A percentile compares a stretch with the other conserved stretches of the same genome.
These are phyloP conservation scores for Halcyon leucocephala DNA, from an alignment of 2,797 vertebrate genomes.

Conservation along the genomic window DNA sequence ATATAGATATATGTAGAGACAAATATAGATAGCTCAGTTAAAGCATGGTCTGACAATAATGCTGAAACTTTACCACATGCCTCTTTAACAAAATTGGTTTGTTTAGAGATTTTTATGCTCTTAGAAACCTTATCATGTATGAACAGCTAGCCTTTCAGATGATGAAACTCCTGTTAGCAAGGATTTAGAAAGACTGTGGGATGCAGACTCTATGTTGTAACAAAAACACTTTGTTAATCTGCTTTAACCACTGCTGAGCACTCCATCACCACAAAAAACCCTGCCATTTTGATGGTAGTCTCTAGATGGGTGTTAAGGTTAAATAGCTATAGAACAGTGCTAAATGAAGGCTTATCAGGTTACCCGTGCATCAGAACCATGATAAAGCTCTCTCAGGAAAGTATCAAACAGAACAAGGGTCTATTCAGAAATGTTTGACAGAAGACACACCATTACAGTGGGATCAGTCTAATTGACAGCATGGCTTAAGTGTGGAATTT, in stretches of 20 bases:
- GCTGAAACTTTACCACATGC: background rate
- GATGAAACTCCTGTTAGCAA: background rate
- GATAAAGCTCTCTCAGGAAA: conserved; percentile 76
- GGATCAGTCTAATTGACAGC: conserved; percentile 69
- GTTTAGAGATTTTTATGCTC: background rate
- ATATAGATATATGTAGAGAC: background rate
- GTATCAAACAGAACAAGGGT: conserved; percentile 59
- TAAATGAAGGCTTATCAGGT: conserved; percentile 77
- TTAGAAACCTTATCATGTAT: conserved; percentile 22
- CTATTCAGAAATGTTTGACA: conserved; percentile 72
- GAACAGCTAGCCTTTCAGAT: conserved; percentile 19
- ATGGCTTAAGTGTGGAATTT: conserved; percentile 71
- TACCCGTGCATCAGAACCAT: conserved; percentile 49
- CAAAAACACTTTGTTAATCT: conserved; percentile 39
- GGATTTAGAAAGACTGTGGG: background rate
- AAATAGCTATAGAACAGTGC: conserved; percentile 50
- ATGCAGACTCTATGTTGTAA: conserved; percentile 4
- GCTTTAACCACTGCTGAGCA: background rate
- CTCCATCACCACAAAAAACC: background rate
- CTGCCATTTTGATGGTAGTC: background rate
- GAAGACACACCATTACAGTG: conserved; percentile 71
- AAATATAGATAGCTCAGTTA: background rate
- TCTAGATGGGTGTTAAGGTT: conserved; percentile 25
- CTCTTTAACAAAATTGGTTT: background rate
- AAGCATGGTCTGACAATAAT: background rate